A percentile compares a stretch with the other conserved stretches of the same genome.
Evolutionary conservation across 2,888 invertebrate species (phyloP).

Genomic region (Platycheirus albimanus): DNA sequence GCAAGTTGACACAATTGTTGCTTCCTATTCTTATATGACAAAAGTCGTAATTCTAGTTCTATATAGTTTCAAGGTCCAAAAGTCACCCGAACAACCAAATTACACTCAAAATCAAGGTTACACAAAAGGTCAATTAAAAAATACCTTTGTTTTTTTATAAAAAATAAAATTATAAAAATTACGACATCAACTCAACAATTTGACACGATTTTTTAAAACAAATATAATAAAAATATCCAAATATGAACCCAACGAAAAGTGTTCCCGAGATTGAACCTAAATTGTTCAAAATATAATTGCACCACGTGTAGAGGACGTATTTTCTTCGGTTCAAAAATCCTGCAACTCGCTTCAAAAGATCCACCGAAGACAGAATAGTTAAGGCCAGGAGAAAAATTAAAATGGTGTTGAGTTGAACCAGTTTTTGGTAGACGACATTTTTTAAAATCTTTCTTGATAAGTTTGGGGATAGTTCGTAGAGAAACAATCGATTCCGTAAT

Average conservation of each 20-base stretch:
- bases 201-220: not conserved
- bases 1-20: slow-evolving; percentile 25
- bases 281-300: not conserved
- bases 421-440: slow-evolving; percentile 41
- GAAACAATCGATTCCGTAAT: slow-evolving; percentile 27
- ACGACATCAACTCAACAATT: not conserved
- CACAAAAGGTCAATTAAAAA: not conserved
- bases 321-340: slow-evolving; percentile 1
- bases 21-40: not conserved
- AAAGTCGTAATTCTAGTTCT: not conserved
- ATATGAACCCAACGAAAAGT: not conserved
- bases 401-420: slow-evolving; percentile 39
- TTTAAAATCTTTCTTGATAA: slow-evolving; percentile 35
- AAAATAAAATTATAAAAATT: not conserved
- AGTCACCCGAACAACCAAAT: not conserved
- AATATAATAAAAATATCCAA: slow-evolving; percentile 24
- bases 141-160: not conserved
- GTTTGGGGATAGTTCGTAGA: slow-evolving; percentile 47
- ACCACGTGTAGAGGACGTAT: not conserved
- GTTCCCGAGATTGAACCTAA: not conserved
- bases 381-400: slow-evolving; percentile 35
- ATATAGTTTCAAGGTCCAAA: slow-evolving; percentile 6
- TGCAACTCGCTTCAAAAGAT: slow-evolving; percentile 9
- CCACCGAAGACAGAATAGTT: not conserved
- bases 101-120: slow-evolving; percentile 40